These are phyloP conservation scores for Ypsolopha scabrella DNA, from an alignment of 2,888 invertebrate genomes.

Conservation along the genomic window DNA sequence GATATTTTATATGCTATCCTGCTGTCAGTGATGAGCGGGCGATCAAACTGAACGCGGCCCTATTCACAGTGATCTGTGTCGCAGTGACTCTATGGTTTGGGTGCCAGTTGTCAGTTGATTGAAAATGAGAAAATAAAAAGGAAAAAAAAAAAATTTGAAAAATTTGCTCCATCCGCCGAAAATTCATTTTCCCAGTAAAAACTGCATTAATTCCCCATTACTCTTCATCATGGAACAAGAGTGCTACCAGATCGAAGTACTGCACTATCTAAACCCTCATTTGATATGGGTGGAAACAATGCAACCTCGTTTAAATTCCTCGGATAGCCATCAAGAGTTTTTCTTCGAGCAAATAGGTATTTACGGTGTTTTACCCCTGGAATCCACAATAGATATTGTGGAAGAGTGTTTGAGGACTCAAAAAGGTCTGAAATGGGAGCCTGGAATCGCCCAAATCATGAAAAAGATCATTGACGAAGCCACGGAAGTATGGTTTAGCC, in stretches of 20 bases:
- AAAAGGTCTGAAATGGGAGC: conserved; percentile 30
- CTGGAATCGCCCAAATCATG: conserved; percentile 26
- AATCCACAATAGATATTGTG: conserved; percentile 19
- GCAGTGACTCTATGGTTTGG: no score
- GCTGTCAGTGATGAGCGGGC: no score
- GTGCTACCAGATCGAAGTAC: conserved; percentile 35
- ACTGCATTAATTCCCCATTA: no score
- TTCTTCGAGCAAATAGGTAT: conserved; percentile 45
- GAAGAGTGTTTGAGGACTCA: conserved; percentile 16
- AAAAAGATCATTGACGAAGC: conserved; percentile 21
- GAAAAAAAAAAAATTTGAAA: no score
- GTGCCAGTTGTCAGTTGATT: no score
- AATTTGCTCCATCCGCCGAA: no score
- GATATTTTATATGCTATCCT: no score
- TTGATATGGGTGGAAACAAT: conserved; percentile 40
- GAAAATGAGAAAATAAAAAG: no score
- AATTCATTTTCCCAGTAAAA: no score
- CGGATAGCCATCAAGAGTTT: conserved; percentile 7
- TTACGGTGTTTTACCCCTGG: conserved; percentile 38
- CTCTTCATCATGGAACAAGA: conserved; percentile 22
- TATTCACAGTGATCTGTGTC: no score
- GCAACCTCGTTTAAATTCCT: neutral
- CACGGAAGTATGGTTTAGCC: conserved; percentile 30
- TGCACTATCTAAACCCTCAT: conserved; percentile 40
- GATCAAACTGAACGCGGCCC: no score